Evolutionary conservation across 2,797 vertebrate species (phyloP).

Genomic region (Micropoecilia bifurca): DNA sequence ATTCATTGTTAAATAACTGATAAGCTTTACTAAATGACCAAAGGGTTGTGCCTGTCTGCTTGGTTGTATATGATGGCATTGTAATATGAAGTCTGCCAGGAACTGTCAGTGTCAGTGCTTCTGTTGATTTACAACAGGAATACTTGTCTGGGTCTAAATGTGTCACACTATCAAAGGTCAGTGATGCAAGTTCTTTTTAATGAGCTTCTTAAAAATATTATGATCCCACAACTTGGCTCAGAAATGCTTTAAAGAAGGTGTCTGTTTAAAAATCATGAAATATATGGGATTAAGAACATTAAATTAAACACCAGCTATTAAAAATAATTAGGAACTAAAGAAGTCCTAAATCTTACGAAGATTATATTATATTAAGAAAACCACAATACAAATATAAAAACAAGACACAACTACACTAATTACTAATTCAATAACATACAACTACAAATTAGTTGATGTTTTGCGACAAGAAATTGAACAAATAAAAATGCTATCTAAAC

Average conservation of each 20-base stretch:
- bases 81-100: constrained; percentile 1
- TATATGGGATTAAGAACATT: background rate
- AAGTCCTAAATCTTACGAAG: background rate
- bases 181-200: constrained; percentile 24
- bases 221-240: background rate
- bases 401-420: background rate
- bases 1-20: background rate
- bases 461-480: background rate
- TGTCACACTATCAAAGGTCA: constrained; percentile 48
- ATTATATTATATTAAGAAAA: background rate
- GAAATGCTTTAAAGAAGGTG: constrained; percentile 6
- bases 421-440: background rate
- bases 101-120: constrained; percentile 19
- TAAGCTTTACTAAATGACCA: background rate
- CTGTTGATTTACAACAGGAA: constrained; percentile 50
- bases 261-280: constrained; percentile 1
- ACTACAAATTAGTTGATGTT: background rate
- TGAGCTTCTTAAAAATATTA: constrained; percentile 32
- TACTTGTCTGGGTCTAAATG: constrained; percentile 46
- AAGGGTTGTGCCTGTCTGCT: background rate
- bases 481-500: background rate
- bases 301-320: background rate
- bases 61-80: background rate
- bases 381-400: background rate
- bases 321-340: background rate